Evolutionary conservation across 2,113 vertebrate genomes (phyloP).

Genomic region (Odocoileus hemionus): DNA sequence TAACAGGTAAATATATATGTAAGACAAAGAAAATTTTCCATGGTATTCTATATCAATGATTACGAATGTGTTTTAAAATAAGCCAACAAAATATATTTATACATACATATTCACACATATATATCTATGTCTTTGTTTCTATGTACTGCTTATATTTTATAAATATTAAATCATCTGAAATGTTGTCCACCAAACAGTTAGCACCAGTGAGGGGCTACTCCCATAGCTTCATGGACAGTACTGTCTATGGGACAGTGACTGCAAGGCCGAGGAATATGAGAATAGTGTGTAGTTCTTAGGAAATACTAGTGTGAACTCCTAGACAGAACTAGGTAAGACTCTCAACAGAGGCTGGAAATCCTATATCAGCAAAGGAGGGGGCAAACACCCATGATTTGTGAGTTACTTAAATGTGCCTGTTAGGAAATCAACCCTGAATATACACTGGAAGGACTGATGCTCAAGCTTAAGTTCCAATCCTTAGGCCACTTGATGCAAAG

Average conservation of each 20-base stretch:
- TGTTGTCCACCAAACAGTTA: neutral
- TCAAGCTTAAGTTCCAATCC: neutral
- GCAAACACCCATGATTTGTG: neutral
- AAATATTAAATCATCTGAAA: neutral
- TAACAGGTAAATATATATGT: neutral
- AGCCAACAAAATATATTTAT: neutral
- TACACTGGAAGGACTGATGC: neutral
- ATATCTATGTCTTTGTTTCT: neutral
- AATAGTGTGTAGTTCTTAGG: neutral
- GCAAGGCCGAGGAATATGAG: neutral
- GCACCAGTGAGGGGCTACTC: neutral
- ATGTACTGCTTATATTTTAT: neutral
- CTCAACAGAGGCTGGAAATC: neutral
- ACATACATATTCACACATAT: neutral
- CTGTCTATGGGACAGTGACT: neutral
- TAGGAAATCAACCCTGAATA: neutral
- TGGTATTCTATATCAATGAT: neutral
- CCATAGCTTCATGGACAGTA: neutral
- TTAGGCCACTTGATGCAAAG: neutral
- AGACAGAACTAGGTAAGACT: neutral
- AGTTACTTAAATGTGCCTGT: neutral
- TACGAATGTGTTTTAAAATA: neutral
- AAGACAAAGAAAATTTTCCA: neutral
- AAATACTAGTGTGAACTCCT: neutral
- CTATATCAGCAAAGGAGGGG: neutral